phyloP scores from a whole-genome alignment of 2,888 invertebrate genomes.

The Pheosia tremula region DNA sequence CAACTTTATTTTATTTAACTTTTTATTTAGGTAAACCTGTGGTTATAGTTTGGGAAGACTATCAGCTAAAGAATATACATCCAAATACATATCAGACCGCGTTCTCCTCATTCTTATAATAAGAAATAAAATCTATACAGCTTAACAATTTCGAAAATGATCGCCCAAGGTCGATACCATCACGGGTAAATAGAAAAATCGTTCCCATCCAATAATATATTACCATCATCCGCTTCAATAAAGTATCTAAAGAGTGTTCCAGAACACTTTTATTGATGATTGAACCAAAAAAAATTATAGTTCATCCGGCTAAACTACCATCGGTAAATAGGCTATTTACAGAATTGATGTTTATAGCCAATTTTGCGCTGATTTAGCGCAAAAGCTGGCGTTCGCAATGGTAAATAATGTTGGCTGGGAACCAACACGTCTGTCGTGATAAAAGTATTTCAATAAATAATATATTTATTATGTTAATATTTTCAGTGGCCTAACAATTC shows the following conservation, averaged over 20 bases:
- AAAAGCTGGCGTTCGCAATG: constrained; percentile 21
- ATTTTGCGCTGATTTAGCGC: constrained; percentile 36
- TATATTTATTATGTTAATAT: no score
- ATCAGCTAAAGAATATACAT: no score
- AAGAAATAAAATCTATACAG: neutral
- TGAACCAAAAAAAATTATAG: neutral
- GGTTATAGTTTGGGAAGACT: no score
- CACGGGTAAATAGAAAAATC: constrained; percentile 6
- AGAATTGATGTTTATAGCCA: constrained; percentile 38
- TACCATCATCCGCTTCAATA: constrained; percentile 1
- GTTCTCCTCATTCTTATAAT: neutral
- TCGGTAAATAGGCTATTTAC: constrained; percentile 30
- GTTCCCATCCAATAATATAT: neutral
- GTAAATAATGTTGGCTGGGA: constrained; percentile 20
- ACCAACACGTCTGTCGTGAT: neutral
- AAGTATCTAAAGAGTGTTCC: constrained; percentile 3
- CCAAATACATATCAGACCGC: no score
- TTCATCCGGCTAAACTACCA: constrained; percentile 2
- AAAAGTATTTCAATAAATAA: neutral
- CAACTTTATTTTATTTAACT: no score
- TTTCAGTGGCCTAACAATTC: no score
- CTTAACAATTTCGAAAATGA: constrained; percentile 10
- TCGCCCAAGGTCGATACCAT: neutral
- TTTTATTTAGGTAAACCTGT: no score
- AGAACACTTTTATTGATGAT: neutral